Percentiles rank a stretch among this genome's conserved stretches.
These are phyloP conservation scores for Vanacampus margaritifer DNA, from an alignment of 2,113 vertebrate species.

Conservation along the genomic window DNA sequence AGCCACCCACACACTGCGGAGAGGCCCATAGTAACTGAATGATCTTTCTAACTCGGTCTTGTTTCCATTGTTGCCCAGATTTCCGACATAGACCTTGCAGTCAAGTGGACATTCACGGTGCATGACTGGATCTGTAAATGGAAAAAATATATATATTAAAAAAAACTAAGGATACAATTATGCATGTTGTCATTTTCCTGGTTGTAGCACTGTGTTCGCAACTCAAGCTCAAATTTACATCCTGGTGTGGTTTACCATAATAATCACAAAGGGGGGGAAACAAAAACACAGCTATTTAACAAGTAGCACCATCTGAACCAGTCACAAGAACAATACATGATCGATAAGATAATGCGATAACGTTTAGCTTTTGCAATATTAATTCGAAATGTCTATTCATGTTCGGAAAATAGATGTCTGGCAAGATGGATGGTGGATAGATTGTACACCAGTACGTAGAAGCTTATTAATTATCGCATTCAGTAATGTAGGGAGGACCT, in stretches of 20 bases:
- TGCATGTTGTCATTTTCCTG: too few species aligned
- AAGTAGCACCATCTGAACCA: background rate
- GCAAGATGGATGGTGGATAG: background rate
- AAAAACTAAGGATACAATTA: background rate
- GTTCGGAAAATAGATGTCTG: too few species aligned
- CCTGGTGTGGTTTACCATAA: background rate
- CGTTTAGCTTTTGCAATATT: background rate
- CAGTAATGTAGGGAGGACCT: background rate
- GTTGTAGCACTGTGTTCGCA: background rate
- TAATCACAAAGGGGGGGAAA: too few species aligned
- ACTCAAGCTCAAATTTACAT: background rate
- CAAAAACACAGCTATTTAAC: background rate
- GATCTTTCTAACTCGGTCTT: conserved; percentile 93
- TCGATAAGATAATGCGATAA: background rate
- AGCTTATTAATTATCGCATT: background rate
- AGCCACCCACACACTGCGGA: conserved; percentile 97
- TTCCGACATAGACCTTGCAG: conserved; percentile 98
- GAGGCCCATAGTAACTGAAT: conserved; percentile 96
- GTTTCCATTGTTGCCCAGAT: conserved; percentile 98
- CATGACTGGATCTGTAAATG: conserved; percentile 76
- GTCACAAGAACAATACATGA: too few species aligned
- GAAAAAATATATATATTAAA: background rate
- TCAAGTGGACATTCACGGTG: conserved; percentile 97
- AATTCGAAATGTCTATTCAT: background rate
- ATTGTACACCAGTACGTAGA: background rate